Evolutionary conservation across 2,888 invertebrate genomes (phyloP).

Genomic region (Ptychoptera albimana): DNA sequence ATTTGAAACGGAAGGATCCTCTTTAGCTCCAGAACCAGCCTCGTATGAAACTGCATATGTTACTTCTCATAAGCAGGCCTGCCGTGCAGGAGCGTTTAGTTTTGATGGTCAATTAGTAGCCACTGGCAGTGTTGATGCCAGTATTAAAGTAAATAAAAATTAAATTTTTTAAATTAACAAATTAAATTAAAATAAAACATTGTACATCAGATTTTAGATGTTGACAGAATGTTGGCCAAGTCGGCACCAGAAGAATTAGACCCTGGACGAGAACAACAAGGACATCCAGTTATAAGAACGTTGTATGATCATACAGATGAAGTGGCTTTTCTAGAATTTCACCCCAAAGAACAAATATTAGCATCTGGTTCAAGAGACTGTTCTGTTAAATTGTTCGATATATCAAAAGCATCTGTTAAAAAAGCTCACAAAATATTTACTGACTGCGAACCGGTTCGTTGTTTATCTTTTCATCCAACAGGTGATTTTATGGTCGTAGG

Average conservation of each 20-base stretch:
- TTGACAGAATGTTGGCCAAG: constrained; percentile 97
- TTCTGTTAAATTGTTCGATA: constrained; percentile 93
- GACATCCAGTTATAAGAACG: constrained; percentile 96
- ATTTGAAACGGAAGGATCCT: constrained; percentile 88
- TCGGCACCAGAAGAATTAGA: constrained; percentile 85
- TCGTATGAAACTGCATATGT: constrained; percentile 98
- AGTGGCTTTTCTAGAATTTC: constrained; percentile 92
- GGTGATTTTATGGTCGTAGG: constrained; percentile 92
- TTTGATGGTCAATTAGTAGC: constrained; percentile 90
- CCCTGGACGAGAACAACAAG: constrained; percentile 71
- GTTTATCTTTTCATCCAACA: constrained; percentile 86
- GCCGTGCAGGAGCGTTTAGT: constrained; percentile 91
- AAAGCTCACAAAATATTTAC: constrained; percentile 93
- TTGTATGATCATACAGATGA: constrained; percentile 90
- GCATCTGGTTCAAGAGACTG: constrained; percentile 91
- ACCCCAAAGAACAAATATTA: constrained; percentile 85
- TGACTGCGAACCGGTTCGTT: constrained; percentile 80
- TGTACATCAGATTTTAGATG: constrained; percentile 66
- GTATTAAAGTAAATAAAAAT: constrained; percentile 52
- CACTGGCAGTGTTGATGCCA: constrained; percentile 95
- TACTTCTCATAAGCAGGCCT: constrained; percentile 93
- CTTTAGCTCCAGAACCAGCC: constrained; percentile 89
- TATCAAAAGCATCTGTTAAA: constrained; percentile 95
- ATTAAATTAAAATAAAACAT: not conserved
- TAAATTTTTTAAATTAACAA: not conserved